A percentile compares a stretch with the other conserved stretches of the same genome.
Conservation (phyloP, 2,888 invertebrate genomes). For the Augiades crinisus region DNA sequence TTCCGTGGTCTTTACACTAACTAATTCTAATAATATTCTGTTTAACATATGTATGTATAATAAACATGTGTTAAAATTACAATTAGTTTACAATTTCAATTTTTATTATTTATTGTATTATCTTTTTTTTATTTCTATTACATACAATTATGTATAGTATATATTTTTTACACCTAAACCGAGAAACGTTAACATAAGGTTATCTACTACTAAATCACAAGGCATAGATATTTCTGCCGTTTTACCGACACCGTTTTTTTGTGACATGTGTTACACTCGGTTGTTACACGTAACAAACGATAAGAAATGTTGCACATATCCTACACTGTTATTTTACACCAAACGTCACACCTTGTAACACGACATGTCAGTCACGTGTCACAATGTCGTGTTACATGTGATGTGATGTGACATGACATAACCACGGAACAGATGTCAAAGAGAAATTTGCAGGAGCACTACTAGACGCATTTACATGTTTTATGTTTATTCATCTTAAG, state of each 20-base stretch:
- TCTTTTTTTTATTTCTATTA: conserved; percentile 33
- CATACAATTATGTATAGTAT: conserved; percentile 37
- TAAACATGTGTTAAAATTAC: conserved; percentile 41
- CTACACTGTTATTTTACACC: not conserved
- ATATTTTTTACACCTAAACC: conserved; percentile 45
- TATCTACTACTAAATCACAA: conserved; percentile 18
- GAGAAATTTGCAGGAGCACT: not conserved
- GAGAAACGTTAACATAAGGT: conserved; percentile 27
- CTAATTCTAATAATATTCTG: conserved; percentile 38
- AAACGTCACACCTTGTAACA: not conserved
- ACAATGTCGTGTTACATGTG: not conserved
- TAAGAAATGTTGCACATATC: not conserved
- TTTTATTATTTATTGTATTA: conserved; percentile 25
- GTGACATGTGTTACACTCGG: not conserved
- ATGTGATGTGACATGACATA: not conserved
- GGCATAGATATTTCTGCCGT: conserved; percentile 6
- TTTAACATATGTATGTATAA: conserved; percentile 30
- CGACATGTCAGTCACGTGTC: not conserved
- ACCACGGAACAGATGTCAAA: not conserved
- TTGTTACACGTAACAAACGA: no score
- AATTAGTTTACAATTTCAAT: conserved; percentile 48
- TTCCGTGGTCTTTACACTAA: conserved; percentile 53
- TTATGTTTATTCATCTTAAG: no score
- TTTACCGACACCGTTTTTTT: not conserved
- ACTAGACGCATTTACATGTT: no score